Percentiles rank a stretch among this genome's conserved stretches.
Conservation (phyloP, 2,113 vertebrate species). For the Lanius ludovicianus region DNA sequence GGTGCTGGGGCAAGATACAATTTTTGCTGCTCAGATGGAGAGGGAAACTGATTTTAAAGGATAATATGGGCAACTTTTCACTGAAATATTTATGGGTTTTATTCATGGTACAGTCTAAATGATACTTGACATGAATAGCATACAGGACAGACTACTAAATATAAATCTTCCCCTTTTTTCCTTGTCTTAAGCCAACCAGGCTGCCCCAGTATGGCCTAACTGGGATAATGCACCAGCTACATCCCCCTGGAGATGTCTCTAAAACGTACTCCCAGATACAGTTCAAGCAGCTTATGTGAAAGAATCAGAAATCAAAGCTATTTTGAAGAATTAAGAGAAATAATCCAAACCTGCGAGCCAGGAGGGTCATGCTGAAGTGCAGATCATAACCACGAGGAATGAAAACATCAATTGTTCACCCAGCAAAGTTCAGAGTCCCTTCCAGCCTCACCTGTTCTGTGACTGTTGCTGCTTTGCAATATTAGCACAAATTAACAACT, state of each 20-base stretch:
- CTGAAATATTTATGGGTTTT: background rate
- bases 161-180: background rate
- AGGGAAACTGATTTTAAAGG: background rate
- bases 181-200: background rate
- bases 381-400: rapidly evolving
- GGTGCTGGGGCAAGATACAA: background rate
- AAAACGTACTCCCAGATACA: background rate
- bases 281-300: background rate
- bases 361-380: background rate
- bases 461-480: background rate
- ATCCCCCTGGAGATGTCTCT: background rate
- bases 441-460: background rate
- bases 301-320: background rate
- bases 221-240: rapidly evolving
- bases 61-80: background rate
- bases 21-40: background rate
- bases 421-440: background rate
- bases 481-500: background rate
- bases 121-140: background rate
- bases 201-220: background rate
- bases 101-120: background rate
- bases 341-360: background rate
- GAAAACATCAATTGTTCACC: background rate
- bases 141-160: background rate
- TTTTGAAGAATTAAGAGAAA: background rate